Evolutionary conservation across 2,113 vertebrate genomes (phyloP).

Genomic region (Cariama cristata): DNA sequence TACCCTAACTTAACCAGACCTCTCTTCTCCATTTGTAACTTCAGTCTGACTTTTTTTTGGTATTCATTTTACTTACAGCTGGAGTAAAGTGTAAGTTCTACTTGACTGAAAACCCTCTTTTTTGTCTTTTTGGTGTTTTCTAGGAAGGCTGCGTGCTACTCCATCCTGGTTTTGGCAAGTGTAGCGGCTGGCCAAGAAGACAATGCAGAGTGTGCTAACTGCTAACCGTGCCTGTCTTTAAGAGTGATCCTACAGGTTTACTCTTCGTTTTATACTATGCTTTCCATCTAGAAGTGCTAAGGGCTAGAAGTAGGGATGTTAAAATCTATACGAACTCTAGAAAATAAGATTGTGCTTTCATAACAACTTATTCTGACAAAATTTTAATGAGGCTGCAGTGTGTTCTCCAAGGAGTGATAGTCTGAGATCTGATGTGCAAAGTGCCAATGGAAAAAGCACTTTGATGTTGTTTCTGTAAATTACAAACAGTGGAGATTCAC

Average conservation of each 20-base stretch:
- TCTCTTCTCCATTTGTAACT: neutral
- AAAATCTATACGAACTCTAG: neutral
- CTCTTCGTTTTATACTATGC: neutral
- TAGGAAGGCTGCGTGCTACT: conserved; percentile 30
- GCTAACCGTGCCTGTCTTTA: neutral
- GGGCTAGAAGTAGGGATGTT: neutral
- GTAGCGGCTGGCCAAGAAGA: neutral
- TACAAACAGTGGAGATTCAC: neutral
- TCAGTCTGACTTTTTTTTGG: neutral
- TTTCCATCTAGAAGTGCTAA: neutral
- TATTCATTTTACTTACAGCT: neutral
- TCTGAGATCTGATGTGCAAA: neutral
- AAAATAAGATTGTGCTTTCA: neutral
- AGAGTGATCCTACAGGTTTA: conserved; percentile 52
- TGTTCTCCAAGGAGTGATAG: neutral
- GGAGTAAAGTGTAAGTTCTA: neutral
- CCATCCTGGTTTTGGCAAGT: neutral
- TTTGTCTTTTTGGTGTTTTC: conserved; percentile 32
- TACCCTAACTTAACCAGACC: neutral
- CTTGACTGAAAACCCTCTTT: neutral
- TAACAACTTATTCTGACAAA: neutral
- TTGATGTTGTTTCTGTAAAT: neutral
- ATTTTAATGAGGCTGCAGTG: neutral
- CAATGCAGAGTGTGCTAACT: neutral
- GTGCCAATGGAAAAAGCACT: fast-evolving